Percentiles rank a stretch among this genome's conserved stretches.
These are phyloP conservation scores for Lochmaea crataegi DNA, from an alignment of 2,888 invertebrate species.

Conservation along the genomic window DNA sequence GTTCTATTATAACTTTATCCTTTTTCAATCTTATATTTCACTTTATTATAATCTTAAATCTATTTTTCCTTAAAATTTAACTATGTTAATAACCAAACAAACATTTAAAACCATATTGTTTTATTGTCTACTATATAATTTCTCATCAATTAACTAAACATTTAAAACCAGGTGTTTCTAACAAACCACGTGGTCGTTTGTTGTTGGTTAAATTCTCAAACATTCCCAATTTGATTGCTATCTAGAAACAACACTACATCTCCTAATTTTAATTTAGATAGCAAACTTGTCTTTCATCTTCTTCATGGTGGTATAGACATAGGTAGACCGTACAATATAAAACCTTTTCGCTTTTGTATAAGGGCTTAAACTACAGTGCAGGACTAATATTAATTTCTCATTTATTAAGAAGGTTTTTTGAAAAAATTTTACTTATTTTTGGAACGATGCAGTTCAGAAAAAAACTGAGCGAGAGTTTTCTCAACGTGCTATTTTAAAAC, in stretches of 20 bases:
- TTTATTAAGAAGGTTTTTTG: neutral
- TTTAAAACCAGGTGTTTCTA: constrained; percentile 25
- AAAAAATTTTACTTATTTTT: too few species aligned
- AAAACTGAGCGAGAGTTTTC: too few species aligned
- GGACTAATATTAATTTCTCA: neutral
- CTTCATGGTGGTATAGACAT: constrained; percentile 23
- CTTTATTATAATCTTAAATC: too few species aligned
- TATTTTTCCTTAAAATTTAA: too few species aligned
- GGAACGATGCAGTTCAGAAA: too few species aligned
- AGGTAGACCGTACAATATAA: neutral
- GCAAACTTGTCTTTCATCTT: constrained; percentile 37
- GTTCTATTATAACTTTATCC: too few species aligned
- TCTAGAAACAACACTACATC: constrained; percentile 47
- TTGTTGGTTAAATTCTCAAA: constrained; percentile 19
- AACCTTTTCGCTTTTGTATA: neutral
- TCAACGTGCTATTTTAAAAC: too few species aligned
- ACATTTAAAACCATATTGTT: neutral
- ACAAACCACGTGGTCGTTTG: constrained; percentile 24
- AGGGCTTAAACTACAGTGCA: neutral
- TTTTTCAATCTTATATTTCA: too few species aligned
- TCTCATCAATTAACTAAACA: constrained; percentile 12
- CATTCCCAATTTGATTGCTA: constrained; percentile 52
- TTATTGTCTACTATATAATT: constrained; percentile 13
- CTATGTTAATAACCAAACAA: too few species aligned
- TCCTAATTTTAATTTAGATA: constrained; percentile 52